Percentiles rank a stretch among this genome's conserved stretches.
phyloP scores from a whole-genome alignment of 1,140 invertebrate species.

The Calliphora vicina region DNA sequence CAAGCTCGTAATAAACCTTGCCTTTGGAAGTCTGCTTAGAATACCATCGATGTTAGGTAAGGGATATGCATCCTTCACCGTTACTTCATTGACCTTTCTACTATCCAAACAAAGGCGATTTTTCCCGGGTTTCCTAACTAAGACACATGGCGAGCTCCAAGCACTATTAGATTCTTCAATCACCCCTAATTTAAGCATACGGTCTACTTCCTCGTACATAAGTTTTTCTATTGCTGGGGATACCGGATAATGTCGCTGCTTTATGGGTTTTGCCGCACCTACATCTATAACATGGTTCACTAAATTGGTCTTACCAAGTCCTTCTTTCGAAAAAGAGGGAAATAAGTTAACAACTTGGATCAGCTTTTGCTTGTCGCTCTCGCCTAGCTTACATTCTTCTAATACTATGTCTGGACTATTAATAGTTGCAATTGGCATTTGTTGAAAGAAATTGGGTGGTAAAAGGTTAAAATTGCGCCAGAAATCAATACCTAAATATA shows the following conservation, averaged over 20 bases:
- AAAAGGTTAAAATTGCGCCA: constrained; percentile 5
- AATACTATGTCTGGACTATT: neutral
- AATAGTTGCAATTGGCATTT: too few species aligned
- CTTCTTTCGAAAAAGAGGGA: constrained; percentile 11
- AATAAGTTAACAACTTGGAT: neutral
- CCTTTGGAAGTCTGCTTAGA: constrained; percentile 38
- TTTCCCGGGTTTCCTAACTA: constrained; percentile 31
- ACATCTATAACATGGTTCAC: constrained; percentile 19
- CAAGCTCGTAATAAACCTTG: constrained; percentile 30
- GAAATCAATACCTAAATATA: neutral
- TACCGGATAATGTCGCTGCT: constrained; percentile 11
- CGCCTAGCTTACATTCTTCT: neutral
- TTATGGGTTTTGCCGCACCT: neutral
- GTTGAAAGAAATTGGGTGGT: too few species aligned
- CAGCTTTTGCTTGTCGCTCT: too few species aligned
- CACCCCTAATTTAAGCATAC: neutral
- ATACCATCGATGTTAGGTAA: constrained; percentile 36
- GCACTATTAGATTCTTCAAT: constrained; percentile 31
- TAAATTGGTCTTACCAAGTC: constrained; percentile 18
- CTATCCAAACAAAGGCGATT: constrained; percentile 36
- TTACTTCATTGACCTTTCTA: constrained; percentile 28
- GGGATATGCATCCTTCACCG: constrained; percentile 34
- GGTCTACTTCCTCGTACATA: neutral
- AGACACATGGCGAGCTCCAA: constrained; percentile 38
- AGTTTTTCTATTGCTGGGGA: constrained; percentile 20